Percentiles rank a stretch among this genome's conserved stretches.
Evolutionary conservation across 1,140 invertebrate genomes (phyloP).

Genomic region (Papilio dardanus): DNA sequence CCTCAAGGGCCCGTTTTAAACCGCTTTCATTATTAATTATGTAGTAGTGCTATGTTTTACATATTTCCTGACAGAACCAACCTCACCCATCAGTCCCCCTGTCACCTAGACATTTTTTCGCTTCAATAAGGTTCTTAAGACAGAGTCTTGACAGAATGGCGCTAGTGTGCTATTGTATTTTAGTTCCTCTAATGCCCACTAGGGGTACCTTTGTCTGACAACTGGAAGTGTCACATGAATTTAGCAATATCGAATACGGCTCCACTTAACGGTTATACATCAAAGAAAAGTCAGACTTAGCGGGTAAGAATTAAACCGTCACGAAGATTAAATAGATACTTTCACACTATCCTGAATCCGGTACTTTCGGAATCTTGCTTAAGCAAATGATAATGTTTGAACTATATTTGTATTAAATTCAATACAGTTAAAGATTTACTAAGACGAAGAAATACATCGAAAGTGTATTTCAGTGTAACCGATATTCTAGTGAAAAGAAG

Average conservation of each 20-base stretch:
- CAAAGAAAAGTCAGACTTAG: not conserved
- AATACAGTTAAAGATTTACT: not conserved
- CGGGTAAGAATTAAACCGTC: conserved; percentile 3
- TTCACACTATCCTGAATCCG: conserved; percentile 18
- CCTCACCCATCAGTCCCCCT: too few relatives aligned
- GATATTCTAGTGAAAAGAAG: not conserved
- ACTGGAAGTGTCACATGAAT: conserved; percentile 14
- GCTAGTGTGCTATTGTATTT: too few relatives aligned
- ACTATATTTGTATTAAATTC: not conserved
- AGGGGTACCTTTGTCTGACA: too few relatives aligned
- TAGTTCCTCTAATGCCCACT: too few relatives aligned
- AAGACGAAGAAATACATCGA: not conserved
- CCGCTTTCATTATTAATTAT: too few relatives aligned
- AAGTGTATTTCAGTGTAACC: not conserved
- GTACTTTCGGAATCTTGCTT: not conserved
- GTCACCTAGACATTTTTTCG: too few relatives aligned
- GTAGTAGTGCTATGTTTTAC: too few relatives aligned
- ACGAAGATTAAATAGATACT: conserved; percentile 29
- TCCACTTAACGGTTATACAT: conserved; percentile 17
- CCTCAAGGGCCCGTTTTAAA: too few relatives aligned
- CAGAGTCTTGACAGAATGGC: too few relatives aligned
- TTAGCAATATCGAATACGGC: not conserved
- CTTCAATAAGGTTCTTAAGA: too few relatives aligned
- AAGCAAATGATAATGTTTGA: not conserved
- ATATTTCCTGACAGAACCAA: too few relatives aligned